These are phyloP conservation scores for Tetragnatha versicolor DNA, from an alignment of 1,140 invertebrate species.

Conservation along the genomic window DNA sequence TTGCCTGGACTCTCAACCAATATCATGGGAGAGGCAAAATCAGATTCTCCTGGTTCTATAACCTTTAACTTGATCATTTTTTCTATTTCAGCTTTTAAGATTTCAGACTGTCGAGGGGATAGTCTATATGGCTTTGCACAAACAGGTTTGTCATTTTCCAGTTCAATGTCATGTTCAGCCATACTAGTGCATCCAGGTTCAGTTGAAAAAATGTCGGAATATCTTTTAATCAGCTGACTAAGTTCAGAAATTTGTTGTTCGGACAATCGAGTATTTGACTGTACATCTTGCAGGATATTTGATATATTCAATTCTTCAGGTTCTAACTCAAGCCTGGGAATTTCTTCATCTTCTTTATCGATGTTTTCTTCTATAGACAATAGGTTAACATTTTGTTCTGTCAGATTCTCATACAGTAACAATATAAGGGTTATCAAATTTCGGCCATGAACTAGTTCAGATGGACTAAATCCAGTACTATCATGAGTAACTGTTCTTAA, in stretches of 20 bases:
- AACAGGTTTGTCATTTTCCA: neutral
- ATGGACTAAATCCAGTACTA: neutral
- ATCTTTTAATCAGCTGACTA: neutral
- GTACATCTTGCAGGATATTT: neutral
- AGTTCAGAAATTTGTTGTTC: neutral
- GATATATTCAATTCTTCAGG: neutral
- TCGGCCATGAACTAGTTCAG: neutral
- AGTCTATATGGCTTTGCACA: neutral
- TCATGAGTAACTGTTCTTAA: neutral
- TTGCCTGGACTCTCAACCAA: too few relatives aligned
- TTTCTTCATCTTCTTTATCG: neutral
- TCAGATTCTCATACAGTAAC: slow-evolving; percentile 5
- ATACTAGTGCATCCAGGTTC: neutral
- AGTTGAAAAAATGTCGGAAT: slow-evolving; percentile 6
- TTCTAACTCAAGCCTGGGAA: neutral
- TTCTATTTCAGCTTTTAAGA: too few relatives aligned
- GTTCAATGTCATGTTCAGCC: neutral
- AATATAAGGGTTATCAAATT: neutral
- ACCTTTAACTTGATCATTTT: too few relatives aligned
- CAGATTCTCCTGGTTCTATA: too few relatives aligned
- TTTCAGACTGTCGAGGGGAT: neutral
- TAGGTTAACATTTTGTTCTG: neutral
- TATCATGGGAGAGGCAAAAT: too few relatives aligned
- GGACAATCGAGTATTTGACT: neutral
- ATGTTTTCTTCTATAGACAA: neutral